phyloP scores from a whole-genome alignment of 2,113 vertebrate species.

The Sardina pilchardus region DNA sequence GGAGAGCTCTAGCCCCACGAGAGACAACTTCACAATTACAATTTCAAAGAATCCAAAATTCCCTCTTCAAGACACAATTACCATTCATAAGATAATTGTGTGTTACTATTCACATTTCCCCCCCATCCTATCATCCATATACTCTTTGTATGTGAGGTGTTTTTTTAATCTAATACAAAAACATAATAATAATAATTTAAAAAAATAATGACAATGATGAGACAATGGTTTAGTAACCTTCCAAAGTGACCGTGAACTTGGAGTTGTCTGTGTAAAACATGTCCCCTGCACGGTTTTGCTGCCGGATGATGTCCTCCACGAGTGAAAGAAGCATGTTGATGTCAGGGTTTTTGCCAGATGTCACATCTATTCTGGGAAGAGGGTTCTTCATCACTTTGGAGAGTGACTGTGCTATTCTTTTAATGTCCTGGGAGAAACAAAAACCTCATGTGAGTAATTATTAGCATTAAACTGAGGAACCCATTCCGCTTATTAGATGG shows the following conservation, averaged over 20 bases:
- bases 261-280: constrained; percentile 70
- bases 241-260: constrained; percentile 46
- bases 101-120: too few species aligned
- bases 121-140: too few species aligned
- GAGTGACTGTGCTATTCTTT: constrained; percentile 82
- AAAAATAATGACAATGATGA: neutral
- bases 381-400: constrained; percentile 80
- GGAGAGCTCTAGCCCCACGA: too few species aligned
- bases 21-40: too few species aligned
- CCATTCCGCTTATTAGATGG: neutral
- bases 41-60: neutral
- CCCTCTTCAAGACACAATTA: neutral
- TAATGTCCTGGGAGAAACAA: constrained; percentile 75
- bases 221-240: neutral
- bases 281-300: constrained; percentile 71
- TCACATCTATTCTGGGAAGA: constrained; percentile 62
- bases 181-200: neutral
- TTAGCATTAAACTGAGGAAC: neutral
- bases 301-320: constrained; percentile 82
- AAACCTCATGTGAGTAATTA: neutral
- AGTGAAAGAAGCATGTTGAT: constrained; percentile 85
- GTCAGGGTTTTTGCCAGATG: constrained; percentile 70
- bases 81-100: neutral
- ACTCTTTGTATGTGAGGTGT: too few species aligned
- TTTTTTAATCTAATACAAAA: neutral